These are phyloP conservation scores for Drosophila kohkoa DNA, from an alignment of 1,140 invertebrate genomes.

Conservation along the genomic window DNA sequence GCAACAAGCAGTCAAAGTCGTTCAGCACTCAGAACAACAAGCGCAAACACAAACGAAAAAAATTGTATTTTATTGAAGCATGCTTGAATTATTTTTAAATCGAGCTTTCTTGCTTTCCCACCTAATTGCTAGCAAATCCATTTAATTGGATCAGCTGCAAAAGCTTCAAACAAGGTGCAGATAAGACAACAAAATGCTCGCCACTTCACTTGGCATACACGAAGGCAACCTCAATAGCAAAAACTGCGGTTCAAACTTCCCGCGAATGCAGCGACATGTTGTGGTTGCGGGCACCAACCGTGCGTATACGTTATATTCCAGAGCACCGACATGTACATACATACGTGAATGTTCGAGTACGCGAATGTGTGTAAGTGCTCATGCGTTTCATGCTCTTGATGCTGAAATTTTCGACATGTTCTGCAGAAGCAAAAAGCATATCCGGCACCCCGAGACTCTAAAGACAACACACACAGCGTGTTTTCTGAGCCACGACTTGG, in stretches of 20 bases:
- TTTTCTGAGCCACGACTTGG: not conserved
- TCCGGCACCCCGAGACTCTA: not conserved
- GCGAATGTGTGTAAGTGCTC: conserved; percentile 4
- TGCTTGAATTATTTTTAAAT: not conserved
- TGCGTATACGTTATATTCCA: conserved; percentile 73
- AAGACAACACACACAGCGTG: conserved; percentile 1
- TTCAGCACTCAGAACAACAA: not conserved
- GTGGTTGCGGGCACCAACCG: conserved; percentile 41
- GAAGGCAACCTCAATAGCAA: conserved; percentile 10
- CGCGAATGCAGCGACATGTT: conserved; percentile 49
- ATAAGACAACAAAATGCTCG: conserved; percentile 6
- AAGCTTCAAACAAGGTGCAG: not conserved
- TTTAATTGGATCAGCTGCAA: conserved; percentile 2
- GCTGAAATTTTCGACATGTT: conserved; percentile 25
- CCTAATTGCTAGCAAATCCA: not conserved
- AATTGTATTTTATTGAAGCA: conserved; percentile 12
- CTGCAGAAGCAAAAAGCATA: conserved; percentile 2
- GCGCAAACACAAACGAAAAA: not conserved
- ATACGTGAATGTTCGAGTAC: not conserved
- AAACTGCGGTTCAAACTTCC: conserved; percentile 25
- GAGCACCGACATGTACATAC: not conserved
- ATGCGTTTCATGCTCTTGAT: conserved; percentile 13
- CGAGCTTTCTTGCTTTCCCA: not conserved
- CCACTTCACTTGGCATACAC: not conserved
- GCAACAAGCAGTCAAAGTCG: conserved; percentile 1